Conservation (phyloP, 2,797 vertebrate species). For the Leptatherina wallacei region DNA sequence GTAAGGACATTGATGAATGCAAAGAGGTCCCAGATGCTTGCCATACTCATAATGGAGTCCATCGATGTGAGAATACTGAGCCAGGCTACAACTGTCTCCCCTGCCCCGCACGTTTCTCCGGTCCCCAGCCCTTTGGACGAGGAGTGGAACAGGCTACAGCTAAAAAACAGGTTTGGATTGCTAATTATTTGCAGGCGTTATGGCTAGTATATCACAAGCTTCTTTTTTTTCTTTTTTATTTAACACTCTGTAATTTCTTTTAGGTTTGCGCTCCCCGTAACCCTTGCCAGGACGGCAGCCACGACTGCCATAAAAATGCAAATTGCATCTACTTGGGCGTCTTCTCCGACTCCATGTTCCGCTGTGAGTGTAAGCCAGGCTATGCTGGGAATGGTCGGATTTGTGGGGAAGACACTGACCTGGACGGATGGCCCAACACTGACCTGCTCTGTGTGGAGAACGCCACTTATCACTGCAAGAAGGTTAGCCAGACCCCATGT, state of each 20-base stretch:
- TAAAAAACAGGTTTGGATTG: slow-evolving; percentile 91
- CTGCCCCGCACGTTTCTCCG: slow-evolving; percentile 92
- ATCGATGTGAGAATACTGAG: slow-evolving; percentile 94
- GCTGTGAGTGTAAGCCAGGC: slow-evolving; percentile 97
- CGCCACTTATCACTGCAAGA: slow-evolving; percentile 99
- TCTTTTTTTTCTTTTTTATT: slow-evolving; percentile 35
- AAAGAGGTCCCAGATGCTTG: slow-evolving; percentile 94
- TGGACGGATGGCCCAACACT: slow-evolving; percentile 97
- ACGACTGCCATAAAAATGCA: slow-evolving; percentile 96
- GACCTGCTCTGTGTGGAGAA: slow-evolving; percentile 93
- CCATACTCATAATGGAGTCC: slow-evolving; percentile 88
- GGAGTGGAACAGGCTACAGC: slow-evolving; percentile 90
- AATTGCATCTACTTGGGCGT: slow-evolving; percentile 97
- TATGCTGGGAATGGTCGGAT: slow-evolving; percentile 97
- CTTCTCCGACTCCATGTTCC: slow-evolving; percentile 95
- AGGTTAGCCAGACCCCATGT: slow-evolving; percentile 82
- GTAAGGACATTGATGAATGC: slow-evolving; percentile 95
- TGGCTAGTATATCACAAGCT: not conserved
- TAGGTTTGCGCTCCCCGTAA: slow-evolving; percentile 95
- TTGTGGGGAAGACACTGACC: slow-evolving; percentile 94
- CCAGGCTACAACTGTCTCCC: slow-evolving; percentile 97
- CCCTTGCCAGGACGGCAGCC: slow-evolving; percentile 93
- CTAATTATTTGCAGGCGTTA: slow-evolving; percentile 7
- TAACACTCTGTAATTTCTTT: slow-evolving; percentile 44
- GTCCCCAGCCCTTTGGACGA: slow-evolving; percentile 91